phyloP scores from a whole-genome alignment of 2,888 invertebrate genomes.

The Arrhopalites spinosus region DNA sequence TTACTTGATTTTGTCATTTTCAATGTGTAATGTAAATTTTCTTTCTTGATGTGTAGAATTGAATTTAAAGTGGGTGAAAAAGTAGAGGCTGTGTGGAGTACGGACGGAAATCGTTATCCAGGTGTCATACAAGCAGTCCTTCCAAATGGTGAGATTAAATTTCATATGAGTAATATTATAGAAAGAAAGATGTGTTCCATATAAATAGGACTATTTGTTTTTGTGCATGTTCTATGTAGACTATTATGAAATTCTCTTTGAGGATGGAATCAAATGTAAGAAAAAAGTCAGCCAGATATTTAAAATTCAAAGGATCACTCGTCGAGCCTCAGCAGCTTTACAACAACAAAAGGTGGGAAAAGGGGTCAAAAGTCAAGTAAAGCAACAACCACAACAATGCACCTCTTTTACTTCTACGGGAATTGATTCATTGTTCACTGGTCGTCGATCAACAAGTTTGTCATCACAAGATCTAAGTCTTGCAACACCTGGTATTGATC shows the following conservation, averaged over 20 bases:
- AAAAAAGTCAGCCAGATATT: slow-evolving; percentile 73
- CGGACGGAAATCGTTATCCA: slow-evolving; percentile 80
- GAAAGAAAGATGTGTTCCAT: neutral
- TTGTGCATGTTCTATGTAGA: slow-evolving; percentile 62
- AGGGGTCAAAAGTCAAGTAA: no score
- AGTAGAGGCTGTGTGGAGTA: slow-evolving; percentile 84
- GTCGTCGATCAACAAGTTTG: no score
- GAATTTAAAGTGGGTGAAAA: slow-evolving; percentile 71
- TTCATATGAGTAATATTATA: no score
- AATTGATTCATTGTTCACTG: no score
- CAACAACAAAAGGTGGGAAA: neutral
- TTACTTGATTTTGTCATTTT: no score
- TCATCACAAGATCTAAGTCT: no score
- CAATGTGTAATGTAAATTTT: no score
- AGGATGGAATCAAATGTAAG: slow-evolving; percentile 83
- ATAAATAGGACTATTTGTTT: neutral
- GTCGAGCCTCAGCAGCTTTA: slow-evolving; percentile 14
- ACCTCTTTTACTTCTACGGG: no score
- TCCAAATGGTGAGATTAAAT: slow-evolving; percentile 67
- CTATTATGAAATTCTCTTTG: slow-evolving; percentile 81
- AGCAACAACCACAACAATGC: no score
- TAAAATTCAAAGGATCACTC: slow-evolving; percentile 63
- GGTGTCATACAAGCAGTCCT: slow-evolving; percentile 75
- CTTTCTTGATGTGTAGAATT: slow-evolving; percentile 42
- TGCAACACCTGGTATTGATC: neutral